Percentiles rank a stretch among this genome's conserved stretches.
Evolutionary conservation across 64 coral and sea anemone species (phyloP).

Genomic region (Montipora cactus): DNA sequence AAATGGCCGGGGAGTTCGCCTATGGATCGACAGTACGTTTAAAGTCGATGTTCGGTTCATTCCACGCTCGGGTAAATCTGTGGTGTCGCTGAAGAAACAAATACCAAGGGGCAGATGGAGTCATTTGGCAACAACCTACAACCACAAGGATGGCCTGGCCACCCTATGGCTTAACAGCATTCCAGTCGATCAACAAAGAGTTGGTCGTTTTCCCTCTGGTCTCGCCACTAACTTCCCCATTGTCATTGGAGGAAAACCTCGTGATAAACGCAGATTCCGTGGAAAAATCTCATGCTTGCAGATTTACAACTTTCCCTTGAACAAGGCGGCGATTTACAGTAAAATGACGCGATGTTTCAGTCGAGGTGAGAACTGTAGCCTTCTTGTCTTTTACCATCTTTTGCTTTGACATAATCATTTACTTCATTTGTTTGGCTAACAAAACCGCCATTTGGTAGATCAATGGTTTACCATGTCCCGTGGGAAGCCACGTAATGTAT

Average conservation of each 20-base stretch:
- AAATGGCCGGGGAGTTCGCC: slow-evolving; percentile 12
- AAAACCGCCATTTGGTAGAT: too few species aligned
- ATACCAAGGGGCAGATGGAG: slow-evolving; percentile 10
- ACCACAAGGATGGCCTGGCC: slow-evolving; percentile 26
- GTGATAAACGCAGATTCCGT: slow-evolving; percentile 15
- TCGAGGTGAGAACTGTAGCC: background rate
- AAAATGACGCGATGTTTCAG: slow-evolving; percentile 29
- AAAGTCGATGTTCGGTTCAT: slow-evolving; percentile 10
- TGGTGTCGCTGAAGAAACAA: background rate
- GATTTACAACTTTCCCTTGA: slow-evolving; percentile 21
- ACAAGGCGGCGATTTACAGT: background rate
- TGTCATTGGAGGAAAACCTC: slow-evolving; percentile 35
- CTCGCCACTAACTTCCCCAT: slow-evolving; percentile 56
- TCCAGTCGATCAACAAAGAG: background rate
- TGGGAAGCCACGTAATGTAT: too few species aligned
- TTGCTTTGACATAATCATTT: too few species aligned
- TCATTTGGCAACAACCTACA: slow-evolving; percentile 29
- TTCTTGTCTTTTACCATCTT: too few species aligned
- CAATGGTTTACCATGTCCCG: too few species aligned
- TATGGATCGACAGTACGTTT: background rate
- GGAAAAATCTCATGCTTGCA: slow-evolving; percentile 45
- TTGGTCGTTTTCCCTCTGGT: slow-evolving; percentile 38
- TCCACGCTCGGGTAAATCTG: background rate
- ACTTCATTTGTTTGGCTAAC: too few species aligned
- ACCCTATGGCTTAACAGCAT: slow-evolving; percentile 17